Evolutionary conservation across 2,888 invertebrate genomes (phyloP), one percentile per base, ranked within the genome.

Genomic region (Chloromyia formosa): DNA sequence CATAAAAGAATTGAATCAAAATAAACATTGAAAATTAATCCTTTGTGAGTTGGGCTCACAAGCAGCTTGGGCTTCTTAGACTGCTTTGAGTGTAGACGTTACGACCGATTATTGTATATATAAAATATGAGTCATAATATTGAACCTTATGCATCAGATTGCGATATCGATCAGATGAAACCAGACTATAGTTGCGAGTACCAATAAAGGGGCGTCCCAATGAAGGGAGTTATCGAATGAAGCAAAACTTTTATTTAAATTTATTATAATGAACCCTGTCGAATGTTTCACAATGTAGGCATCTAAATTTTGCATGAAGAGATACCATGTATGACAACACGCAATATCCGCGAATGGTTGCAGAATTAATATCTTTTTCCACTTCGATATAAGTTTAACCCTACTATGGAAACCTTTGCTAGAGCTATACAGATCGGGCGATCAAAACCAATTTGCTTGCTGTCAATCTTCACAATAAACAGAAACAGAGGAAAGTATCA

Each of bases 381-480:
- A n/a, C n/a, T n/a, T 35, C 27, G 49, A 49, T n/a, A 49, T 3
- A 49, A 49, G 12, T n/a, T 49, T n/a, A n/a, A 49, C 49, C 49
- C 49, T 49, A 49, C 3, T 49, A 49, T n/a, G 4, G 14, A 35
- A 49, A 3, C 49, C 49, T 10, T 5, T 49, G 3, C 10, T 49
- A 10, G 35, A 16, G n/a, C 27, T 40, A 60, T 40, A 20, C 35
- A 58, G 42, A 71, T 69, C 69, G 56, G 10, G 35, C 69, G 56
- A 69, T 71, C 71, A 56, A 71, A 71, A 71, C 71, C 71, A 71
- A 71, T 71, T 71, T 71, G 71, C 71, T 71, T 56, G 71, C 71
- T 71, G 71, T 71, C 71, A 71, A 71, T 71, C 71, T 71, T 71
- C 40, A 40, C 71, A 71, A 71, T 71, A 71, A 73, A 73, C 56